Conservation (phyloP, 2,888 invertebrate species). For the Acleris sparsana region DNA sequence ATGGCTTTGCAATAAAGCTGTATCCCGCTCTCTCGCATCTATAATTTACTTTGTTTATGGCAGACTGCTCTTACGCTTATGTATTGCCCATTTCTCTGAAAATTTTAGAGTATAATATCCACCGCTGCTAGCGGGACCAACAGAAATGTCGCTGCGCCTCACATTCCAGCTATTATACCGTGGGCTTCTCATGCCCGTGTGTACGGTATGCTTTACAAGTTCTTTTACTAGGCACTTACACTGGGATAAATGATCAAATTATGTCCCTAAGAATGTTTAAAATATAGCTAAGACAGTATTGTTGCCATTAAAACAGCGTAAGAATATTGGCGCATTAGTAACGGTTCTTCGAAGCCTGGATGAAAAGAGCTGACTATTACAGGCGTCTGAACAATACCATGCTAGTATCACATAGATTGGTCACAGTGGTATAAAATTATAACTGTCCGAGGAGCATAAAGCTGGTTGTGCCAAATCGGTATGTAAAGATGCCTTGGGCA, state of each 20-base stretch:
- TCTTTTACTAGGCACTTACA: constrained; percentile 13
- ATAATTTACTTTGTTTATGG: constrained; percentile 16
- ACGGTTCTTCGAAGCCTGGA: background rate
- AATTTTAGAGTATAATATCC: constrained; percentile 11
- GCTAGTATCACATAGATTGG: background rate
- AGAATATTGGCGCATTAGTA: background rate
- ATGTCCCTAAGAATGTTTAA: constrained; percentile 13
- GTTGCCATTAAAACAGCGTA: background rate
- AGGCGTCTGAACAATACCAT: constrained; percentile 1
- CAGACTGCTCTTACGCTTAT: constrained; percentile 7
- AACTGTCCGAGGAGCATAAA: constrained; percentile 8
- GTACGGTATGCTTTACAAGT: constrained; percentile 9
- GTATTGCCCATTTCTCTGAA: constrained; percentile 11
- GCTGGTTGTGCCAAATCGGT: constrained; percentile 17
- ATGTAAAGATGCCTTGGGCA: constrained; percentile 31
- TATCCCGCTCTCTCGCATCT: constrained; percentile 6
- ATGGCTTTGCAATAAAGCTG: constrained; percentile 27
- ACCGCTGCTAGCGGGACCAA: background rate
- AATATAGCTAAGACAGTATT: background rate
- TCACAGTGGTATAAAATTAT: background rate
- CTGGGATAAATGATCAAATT: constrained; percentile 18
- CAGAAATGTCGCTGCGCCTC: constrained; percentile 9
- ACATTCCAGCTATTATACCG: constrained; percentile 11
- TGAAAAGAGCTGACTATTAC: background rate
- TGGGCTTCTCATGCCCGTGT: background rate